Percentiles rank a stretch among this genome's conserved stretches.
These are phyloP conservation scores for Xiphophorus birchmanni DNA, from an alignment of 2,797 vertebrate species.

Conservation along the genomic window DNA sequence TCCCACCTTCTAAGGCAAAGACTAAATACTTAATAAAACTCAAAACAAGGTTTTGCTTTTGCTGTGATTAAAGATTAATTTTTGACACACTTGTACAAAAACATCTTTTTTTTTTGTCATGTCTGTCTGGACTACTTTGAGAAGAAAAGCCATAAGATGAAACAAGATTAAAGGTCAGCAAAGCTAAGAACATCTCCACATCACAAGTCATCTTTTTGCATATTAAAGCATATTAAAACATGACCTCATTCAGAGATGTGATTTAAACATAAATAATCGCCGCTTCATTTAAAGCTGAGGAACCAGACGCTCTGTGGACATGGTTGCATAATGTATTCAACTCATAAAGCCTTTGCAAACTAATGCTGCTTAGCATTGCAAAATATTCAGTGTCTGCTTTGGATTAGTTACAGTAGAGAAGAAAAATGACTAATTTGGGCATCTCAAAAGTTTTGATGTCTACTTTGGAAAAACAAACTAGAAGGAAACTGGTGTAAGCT, in stretches of 20 bases:
- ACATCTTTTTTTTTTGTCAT: slow-evolving; percentile 34
- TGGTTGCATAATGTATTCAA: slow-evolving; percentile 53
- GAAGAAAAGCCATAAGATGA: slow-evolving; percentile 27
- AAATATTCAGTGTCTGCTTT: slow-evolving; percentile 44
- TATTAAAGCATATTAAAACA: slow-evolving; percentile 73
- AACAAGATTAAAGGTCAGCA: slow-evolving; percentile 68
- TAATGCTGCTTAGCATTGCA: slow-evolving; percentile 47
- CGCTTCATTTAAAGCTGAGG: slow-evolving; percentile 36
- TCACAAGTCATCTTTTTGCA: slow-evolving; percentile 65
- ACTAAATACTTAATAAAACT: slow-evolving; percentile 65
- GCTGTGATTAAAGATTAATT: slow-evolving; percentile 32
- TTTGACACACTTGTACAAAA: slow-evolving; percentile 5
- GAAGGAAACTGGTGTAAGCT: background rate
- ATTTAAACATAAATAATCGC: slow-evolving; percentile 58
- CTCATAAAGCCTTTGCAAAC: slow-evolving; percentile 48
- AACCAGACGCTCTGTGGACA: slow-evolving; percentile 31
- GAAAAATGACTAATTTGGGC: background rate
- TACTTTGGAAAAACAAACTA: background rate
- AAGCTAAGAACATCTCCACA: slow-evolving; percentile 48
- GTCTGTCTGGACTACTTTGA: slow-evolving; percentile 49
- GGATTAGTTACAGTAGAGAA: slow-evolving; percentile 24
- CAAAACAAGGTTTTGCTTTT: slow-evolving; percentile 20
- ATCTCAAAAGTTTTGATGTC: background rate
- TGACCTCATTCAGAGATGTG: slow-evolving; percentile 35
- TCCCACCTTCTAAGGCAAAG: slow-evolving; percentile 44